Evolutionary conservation across 2,888 invertebrate species (phyloP).

Genomic region (Melinaea marsaeus): DNA sequence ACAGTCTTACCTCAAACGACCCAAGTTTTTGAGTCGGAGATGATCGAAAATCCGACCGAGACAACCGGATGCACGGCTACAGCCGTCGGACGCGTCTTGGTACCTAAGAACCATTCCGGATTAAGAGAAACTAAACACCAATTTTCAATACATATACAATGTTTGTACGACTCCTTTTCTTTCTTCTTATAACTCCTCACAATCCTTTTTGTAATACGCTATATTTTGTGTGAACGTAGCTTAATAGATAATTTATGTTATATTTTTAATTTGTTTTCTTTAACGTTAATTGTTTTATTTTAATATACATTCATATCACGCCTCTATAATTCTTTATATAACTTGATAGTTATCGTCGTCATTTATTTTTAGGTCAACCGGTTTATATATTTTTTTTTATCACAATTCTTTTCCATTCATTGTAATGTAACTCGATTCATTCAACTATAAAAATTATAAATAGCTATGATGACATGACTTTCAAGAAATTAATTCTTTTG

Average conservation of each 20-base stretch:
- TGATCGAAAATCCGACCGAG: constrained; percentile 69
- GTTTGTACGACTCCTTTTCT: not conserved
- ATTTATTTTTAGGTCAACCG: constrained; percentile 5
- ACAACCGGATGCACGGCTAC: constrained; percentile 67
- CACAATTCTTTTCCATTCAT: constrained; percentile 9
- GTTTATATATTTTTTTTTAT: constrained; percentile 3
- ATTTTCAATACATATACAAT: constrained; percentile 13
- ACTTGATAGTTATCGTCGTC: not conserved
- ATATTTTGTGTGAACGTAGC: no score
- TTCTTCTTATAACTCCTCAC: not conserved
- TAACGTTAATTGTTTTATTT: no score
- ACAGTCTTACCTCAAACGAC: constrained; percentile 70
- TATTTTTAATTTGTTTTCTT: no score
- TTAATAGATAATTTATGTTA: no score
- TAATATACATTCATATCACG: no score
- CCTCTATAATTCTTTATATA: not conserved
- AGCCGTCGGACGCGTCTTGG: constrained; percentile 69
- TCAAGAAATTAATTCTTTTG: not conserved
- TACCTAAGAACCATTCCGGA: constrained; percentile 72
- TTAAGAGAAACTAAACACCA: constrained; percentile 38
- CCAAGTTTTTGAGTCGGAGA: constrained; percentile 73
- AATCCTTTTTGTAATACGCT: no score
- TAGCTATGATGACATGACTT: constrained; percentile 1
- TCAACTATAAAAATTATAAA: constrained; percentile 4
- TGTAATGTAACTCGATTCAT: constrained; percentile 13